phyloP scores from a whole-genome alignment of 2,113 vertebrate species.

The Struthio camelus region DNA sequence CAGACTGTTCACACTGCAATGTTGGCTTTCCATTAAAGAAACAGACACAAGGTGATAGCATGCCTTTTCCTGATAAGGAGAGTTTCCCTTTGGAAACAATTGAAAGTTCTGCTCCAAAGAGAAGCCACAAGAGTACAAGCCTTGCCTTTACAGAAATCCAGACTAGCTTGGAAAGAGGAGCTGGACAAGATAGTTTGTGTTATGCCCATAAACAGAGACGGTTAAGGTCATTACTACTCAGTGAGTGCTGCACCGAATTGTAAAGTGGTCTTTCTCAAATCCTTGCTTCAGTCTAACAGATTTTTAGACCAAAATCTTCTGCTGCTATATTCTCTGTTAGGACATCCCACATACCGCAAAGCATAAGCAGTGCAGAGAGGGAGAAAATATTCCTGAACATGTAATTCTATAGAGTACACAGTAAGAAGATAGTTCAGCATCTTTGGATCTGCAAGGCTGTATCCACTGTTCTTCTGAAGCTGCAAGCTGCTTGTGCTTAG shows the following conservation, averaged over 20 bases:
- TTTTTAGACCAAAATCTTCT: not conserved
- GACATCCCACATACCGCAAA: not conserved
- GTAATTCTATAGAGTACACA: not conserved
- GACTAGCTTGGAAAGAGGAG: not conserved
- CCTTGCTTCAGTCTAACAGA: not conserved
- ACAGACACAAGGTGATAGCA: not conserved
- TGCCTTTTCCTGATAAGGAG: not conserved
- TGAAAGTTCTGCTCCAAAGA: not conserved
- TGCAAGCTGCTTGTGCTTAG: not conserved
- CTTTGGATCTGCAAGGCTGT: not conserved
- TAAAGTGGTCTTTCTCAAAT: not conserved
- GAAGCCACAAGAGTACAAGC: not conserved
- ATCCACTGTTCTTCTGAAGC: not conserved
- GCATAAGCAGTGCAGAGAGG: accelerated
- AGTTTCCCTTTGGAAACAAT: not conserved
- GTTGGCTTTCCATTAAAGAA: not conserved
- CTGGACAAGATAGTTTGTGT: accelerated
- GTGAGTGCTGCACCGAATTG: accelerated
- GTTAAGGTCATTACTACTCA: not conserved
- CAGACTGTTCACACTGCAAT: not conserved
- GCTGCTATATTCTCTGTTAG: not conserved
- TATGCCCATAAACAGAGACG: accelerated
- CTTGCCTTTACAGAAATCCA: not conserved
- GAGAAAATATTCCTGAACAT: not conserved
- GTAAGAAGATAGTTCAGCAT: not conserved